These are phyloP conservation scores for Prietella phreatophila DNA, from an alignment of 2,113 vertebrate species.

Conservation along the genomic window DNA sequence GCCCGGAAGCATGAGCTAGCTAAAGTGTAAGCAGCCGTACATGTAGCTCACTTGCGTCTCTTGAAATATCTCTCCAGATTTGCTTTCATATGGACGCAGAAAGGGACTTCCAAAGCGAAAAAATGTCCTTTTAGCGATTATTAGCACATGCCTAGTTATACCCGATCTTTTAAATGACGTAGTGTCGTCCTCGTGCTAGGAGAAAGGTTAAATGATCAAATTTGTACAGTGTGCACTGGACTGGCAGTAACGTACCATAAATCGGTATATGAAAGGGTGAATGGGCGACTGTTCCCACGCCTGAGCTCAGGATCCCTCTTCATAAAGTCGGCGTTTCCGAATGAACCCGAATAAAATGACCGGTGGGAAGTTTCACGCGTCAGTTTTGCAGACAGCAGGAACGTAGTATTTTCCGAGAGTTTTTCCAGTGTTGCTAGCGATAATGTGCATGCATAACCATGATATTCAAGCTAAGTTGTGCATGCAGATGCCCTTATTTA, in stretches of 20 bases:
- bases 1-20: not conserved
- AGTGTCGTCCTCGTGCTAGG: not conserved
- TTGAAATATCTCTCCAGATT: not conserved
- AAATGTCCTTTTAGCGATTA: not conserved
- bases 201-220: not conserved
- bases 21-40: not conserved
- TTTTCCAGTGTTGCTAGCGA: conserved; percentile 45
- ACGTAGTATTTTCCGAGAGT: conserved; percentile 17
- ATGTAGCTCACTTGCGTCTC: not conserved
- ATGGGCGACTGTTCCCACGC: conserved; percentile 63
- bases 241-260: conserved; percentile 10
- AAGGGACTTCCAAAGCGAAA: not conserved
- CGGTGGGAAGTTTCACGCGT: not conserved
- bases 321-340: conserved; percentile 4
- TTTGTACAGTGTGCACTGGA: not conserved
- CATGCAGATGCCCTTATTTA: conserved; percentile 49
- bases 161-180: not conserved
- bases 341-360: not conserved
- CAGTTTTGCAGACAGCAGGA: conserved; percentile 14
- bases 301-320: conserved; percentile 44
- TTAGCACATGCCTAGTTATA: conserved; percentile 15
- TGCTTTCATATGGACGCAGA: not conserved
- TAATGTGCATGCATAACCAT: conserved; percentile 49
- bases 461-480: conserved; percentile 43
- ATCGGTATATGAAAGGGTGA: conserved; percentile 29